phyloP scores from a whole-genome alignment of 2,888 invertebrate species.

The Ashinkailepas kermadecensis region DNA sequence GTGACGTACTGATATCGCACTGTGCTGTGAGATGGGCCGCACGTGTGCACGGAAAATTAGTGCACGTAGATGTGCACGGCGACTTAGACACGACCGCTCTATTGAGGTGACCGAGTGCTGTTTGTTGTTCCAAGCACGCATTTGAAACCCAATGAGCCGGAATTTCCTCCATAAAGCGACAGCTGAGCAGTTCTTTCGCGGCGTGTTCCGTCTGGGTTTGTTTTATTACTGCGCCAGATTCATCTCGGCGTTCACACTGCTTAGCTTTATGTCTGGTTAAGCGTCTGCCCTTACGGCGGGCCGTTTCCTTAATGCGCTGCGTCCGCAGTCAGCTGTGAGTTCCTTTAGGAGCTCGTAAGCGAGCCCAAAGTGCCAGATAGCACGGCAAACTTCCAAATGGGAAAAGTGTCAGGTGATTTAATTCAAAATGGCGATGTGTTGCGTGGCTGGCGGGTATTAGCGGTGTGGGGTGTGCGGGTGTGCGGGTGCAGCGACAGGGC shows the following conservation, averaged over 20 bases:
- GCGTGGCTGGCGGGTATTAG: not conserved
- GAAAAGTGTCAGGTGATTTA: constrained; percentile 22
- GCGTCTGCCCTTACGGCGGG: not conserved
- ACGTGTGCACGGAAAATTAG: too few relatives aligned
- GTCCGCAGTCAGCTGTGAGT: constrained; percentile 4
- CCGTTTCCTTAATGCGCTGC: not conserved
- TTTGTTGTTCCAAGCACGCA: not conserved
- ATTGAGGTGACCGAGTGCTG: not conserved
- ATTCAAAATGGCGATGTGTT: constrained; percentile 18
- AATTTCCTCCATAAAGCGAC: not conserved
- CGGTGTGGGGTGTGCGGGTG: constrained; percentile 31
- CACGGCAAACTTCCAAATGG: constrained; percentile 18
- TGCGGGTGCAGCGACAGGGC: constrained; percentile 33
- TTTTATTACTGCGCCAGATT: not conserved
- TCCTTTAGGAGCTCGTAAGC: constrained; percentile 15
- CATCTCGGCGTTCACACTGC: not conserved
- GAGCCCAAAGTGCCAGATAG: constrained; percentile 7
- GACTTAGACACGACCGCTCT: too few relatives aligned
- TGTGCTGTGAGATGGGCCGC: too few relatives aligned
- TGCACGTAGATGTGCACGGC: too few relatives aligned
- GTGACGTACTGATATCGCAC: too few relatives aligned
- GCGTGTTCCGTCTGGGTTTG: not conserved
- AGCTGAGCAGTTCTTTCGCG: not conserved
- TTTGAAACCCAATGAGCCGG: not conserved
- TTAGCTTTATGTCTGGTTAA: constrained; percentile 1